phyloP scores from a whole-genome alignment of 1,140 invertebrate species.

The Brachionus plicatilis region DNA sequence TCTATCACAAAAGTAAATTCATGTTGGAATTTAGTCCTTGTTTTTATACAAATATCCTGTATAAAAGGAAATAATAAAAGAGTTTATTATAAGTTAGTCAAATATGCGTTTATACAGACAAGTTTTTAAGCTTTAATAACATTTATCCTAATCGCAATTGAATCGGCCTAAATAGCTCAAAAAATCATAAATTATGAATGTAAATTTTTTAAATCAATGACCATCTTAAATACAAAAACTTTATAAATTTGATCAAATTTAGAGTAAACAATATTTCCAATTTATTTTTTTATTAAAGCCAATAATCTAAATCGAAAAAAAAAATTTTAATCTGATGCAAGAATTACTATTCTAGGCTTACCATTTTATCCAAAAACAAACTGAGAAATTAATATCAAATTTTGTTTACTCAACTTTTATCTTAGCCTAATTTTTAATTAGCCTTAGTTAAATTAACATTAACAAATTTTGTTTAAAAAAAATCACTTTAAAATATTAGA shows the following conservation, averaged over 20 bases:
- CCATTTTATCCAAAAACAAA: background rate
- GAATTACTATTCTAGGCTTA: background rate
- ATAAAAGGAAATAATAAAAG: background rate
- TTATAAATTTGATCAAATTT: background rate
- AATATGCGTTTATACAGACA: background rate
- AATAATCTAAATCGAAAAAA: background rate
- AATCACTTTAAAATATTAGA: background rate
- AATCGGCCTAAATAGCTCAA: background rate
- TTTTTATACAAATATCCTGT: background rate
- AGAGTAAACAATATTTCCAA: background rate
- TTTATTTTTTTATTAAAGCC: background rate
- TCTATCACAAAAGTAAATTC: background rate
- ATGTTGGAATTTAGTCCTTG: background rate
- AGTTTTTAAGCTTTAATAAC: background rate
- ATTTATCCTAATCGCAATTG: background rate
- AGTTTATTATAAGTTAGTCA: background rate
- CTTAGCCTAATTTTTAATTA: background rate
- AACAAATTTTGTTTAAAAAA: background rate
- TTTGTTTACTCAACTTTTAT: background rate
- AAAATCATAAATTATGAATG: background rate
- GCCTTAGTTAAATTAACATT: background rate
- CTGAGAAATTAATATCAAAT: background rate
- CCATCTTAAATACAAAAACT: background rate
- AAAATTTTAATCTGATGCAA: background rate
- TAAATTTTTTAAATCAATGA: background rate